Percentiles rank a stretch among this genome's conserved stretches.
Conservation (phyloP, 2,888 invertebrate species). For the Callosobruchus maculatus region DNA sequence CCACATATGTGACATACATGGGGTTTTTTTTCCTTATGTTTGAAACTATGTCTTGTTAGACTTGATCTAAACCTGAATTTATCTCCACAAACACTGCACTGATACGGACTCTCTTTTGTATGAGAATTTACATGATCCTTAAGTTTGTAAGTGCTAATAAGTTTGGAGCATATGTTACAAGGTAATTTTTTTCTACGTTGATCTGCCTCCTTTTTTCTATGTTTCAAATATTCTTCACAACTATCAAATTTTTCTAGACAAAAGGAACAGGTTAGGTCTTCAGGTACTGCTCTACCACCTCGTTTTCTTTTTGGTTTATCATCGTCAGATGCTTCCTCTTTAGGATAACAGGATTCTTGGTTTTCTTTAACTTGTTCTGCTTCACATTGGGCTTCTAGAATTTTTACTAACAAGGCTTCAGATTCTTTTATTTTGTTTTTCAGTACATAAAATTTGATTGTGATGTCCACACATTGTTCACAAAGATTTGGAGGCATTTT, state of each 20-base stretch:
- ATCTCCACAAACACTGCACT: conserved; percentile 18
- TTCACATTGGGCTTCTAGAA: background rate
- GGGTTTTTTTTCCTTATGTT: conserved; percentile 20
- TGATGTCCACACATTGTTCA: conserved; percentile 12
- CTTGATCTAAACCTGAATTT: conserved; percentile 21
- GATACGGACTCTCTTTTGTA: conserved; percentile 20
- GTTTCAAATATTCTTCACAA: conserved; percentile 14
- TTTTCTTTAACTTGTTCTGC: background rate
- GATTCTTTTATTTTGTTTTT: conserved; percentile 14
- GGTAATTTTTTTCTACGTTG: conserved; percentile 17
- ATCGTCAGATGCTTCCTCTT: background rate
- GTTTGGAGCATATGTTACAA: conserved; percentile 18
- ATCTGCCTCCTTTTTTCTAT: conserved; percentile 22
- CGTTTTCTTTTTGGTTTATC: background rate
- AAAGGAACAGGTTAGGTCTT: conserved; percentile 16
- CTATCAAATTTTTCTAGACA: conserved; percentile 15
- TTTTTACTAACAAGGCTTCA: conserved; percentile 11
- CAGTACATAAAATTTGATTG: conserved; percentile 15
- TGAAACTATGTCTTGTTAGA: conserved; percentile 17
- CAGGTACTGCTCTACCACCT: conserved; percentile 1
- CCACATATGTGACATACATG: conserved; percentile 22
- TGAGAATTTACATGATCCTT: conserved; percentile 23
- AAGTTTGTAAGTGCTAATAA: conserved; percentile 19
- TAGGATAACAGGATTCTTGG: background rate
- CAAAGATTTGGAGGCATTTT: conserved; percentile 17